Percentiles rank a stretch among this genome's conserved stretches.
These are phyloP conservation scores for Acanthosepion lycidas DNA, from an alignment of 2,888 invertebrate genomes.

Conservation along the genomic window DNA sequence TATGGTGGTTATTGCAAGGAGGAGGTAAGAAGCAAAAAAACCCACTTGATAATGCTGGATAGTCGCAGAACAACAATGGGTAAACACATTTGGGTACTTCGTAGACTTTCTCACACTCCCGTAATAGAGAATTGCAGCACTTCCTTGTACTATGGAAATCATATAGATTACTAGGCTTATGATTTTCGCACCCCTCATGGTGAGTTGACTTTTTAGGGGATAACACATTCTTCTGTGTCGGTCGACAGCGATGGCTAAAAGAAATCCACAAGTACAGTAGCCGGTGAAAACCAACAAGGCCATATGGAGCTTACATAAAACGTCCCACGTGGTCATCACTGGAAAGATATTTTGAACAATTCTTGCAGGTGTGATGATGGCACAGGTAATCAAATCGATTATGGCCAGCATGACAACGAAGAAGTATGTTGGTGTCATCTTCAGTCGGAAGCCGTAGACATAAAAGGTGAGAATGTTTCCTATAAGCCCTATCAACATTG, in stretches of 20 bases:
- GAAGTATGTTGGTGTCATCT: not conserved
- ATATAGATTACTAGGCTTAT: not conserved
- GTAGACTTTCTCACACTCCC: not conserved
- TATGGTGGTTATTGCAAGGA: not conserved
- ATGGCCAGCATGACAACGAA: constrained; percentile 24
- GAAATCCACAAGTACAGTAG: not conserved
- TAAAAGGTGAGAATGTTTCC: not conserved
- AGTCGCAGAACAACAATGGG: not conserved
- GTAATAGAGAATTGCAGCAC: not conserved
- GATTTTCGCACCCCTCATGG: not conserved
- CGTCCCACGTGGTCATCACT: not conserved
- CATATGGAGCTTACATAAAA: not conserved
- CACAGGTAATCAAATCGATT: not conserved
- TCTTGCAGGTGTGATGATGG: not conserved
- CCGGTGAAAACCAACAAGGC: not conserved
- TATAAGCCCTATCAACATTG: not conserved
- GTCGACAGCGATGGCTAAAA: not conserved
- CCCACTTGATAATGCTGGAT: not conserved
- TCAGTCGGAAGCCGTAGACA: constrained; percentile 34
- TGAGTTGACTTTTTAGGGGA: not conserved
- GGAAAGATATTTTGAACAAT: not conserved
- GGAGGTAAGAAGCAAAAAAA: not conserved
- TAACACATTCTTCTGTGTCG: not conserved
- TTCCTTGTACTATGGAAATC: not conserved
- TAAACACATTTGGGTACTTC: not conserved